Conservation (phyloP, 2,113 vertebrate species). For the Indri indri region DNA sequence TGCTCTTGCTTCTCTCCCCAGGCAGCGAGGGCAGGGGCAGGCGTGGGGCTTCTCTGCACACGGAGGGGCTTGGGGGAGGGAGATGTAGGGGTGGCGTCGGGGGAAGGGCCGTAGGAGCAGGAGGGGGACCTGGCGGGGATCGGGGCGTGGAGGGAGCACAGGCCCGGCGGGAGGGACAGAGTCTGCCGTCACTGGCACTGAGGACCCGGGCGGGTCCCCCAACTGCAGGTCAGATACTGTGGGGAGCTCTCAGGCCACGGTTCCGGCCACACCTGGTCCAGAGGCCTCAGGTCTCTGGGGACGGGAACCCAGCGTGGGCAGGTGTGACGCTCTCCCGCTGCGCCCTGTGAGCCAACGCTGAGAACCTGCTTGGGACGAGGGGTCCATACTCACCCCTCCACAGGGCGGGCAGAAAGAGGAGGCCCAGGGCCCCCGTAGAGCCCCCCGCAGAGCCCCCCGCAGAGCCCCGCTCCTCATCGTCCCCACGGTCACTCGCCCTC, state of each 20-base stretch:
- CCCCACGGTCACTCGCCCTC: no score
- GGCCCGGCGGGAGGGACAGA: accelerated
- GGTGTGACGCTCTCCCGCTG: background rate
- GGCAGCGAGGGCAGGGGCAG: background rate
- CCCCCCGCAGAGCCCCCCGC: no score
- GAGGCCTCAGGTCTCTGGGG: background rate
- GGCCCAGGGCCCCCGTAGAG: background rate
- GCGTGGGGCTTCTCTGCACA: background rate
- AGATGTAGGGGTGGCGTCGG: background rate
- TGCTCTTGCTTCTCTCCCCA: accelerated
- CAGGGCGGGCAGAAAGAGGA: accelerated
- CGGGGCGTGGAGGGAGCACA: no score
- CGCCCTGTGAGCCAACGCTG: accelerated
- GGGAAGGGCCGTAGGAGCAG: background rate
- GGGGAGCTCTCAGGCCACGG: no score
- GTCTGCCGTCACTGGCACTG: accelerated
- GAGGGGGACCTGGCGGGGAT: no score
- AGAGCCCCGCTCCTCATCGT: accelerated
- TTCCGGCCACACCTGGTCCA: accelerated
- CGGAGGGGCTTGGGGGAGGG: background rate
- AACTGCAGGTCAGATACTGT: accelerated
- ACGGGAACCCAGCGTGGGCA: background rate
- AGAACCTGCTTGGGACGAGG: accelerated
- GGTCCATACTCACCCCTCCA: background rate
- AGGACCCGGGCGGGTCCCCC: background rate